Evolutionary conservation across 2,888 invertebrate genomes (phyloP).

Genomic region (Hofmannophila pseudospretella): DNA sequence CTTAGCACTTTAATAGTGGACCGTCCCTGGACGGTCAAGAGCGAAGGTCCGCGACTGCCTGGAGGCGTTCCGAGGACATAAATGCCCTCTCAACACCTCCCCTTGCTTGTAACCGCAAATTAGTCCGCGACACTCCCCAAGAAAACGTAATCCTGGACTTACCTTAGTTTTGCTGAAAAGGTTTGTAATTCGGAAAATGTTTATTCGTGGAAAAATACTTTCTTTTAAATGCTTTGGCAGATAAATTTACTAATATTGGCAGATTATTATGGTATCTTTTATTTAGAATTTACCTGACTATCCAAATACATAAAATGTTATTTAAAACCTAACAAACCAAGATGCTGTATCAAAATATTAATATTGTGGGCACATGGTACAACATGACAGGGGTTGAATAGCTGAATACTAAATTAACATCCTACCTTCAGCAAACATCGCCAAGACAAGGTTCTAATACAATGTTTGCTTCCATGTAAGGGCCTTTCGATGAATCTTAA

Average conservation of each 20-base stretch:
- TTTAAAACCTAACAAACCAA: no score
- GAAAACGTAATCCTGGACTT: slow-evolving; percentile 16
- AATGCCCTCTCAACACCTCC: slow-evolving; percentile 52
- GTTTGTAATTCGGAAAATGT: no score
- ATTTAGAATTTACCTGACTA: no score
- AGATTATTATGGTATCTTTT: no score
- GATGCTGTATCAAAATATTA: no score
- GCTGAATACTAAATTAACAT: slow-evolving; percentile 76
- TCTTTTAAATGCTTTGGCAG: no score
- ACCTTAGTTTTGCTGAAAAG: slow-evolving; percentile 17
- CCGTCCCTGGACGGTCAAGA: slow-evolving; percentile 60
- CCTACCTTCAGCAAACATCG: slow-evolving; percentile 71
- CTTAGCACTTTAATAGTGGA: slow-evolving; percentile 75
- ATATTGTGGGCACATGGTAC: slow-evolving; percentile 52
- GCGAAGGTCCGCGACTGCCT: slow-evolving; percentile 42
- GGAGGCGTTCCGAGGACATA: slow-evolving; percentile 63
- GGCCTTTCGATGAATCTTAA: slow-evolving; percentile 74
- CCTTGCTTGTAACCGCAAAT: slow-evolving; percentile 71
- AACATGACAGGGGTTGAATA: slow-evolving; percentile 33
- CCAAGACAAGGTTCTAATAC: slow-evolving; percentile 70
- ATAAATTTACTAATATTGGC: no score
- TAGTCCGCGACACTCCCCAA: slow-evolving; percentile 34
- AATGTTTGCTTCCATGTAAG: slow-evolving; percentile 73
- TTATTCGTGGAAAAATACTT: no score
- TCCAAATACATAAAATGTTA: no score